Evolutionary conservation across 2,888 invertebrate genomes (phyloP).

Genomic region (Ditula angustiorana): DNA sequence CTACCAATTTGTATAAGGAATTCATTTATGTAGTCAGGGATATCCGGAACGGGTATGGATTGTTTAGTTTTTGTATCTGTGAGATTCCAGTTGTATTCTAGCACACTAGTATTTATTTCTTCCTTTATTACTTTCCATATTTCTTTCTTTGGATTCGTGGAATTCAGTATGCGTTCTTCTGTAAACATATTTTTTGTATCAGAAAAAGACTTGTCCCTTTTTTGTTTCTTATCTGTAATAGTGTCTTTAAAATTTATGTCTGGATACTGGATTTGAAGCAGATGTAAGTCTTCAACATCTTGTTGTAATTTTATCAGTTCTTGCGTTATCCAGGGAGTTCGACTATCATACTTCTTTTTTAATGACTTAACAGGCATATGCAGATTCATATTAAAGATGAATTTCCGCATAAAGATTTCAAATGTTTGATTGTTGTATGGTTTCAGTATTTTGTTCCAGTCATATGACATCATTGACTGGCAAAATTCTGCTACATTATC

Average conservation of each 20-base stretch:
- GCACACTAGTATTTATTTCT: background rate
- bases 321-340: constrained; percentile 5
- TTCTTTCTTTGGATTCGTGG: background rate
- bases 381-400: background rate
- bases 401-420: background rate
- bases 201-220: background rate
- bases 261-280: background rate
- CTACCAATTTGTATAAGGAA: background rate
- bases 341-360: background rate
- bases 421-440: background rate
- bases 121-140: constrained; percentile 1
- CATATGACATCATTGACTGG: constrained; percentile 3
- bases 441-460: background rate
- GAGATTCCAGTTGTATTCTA: constrained; percentile 1
- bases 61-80: background rate
- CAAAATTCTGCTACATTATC: background rate
- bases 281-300: background rate
- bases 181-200: background rate
- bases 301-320: background rate
- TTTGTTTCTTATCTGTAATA: background rate
- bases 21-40: background rate
- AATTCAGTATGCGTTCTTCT: background rate
- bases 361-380: background rate
- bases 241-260: constrained; percentile 6
- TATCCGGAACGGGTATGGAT: background rate